Base-by-base conservation (phyloP, 2,797 vertebrate species). In the Benthosema pterotum region DNA sequence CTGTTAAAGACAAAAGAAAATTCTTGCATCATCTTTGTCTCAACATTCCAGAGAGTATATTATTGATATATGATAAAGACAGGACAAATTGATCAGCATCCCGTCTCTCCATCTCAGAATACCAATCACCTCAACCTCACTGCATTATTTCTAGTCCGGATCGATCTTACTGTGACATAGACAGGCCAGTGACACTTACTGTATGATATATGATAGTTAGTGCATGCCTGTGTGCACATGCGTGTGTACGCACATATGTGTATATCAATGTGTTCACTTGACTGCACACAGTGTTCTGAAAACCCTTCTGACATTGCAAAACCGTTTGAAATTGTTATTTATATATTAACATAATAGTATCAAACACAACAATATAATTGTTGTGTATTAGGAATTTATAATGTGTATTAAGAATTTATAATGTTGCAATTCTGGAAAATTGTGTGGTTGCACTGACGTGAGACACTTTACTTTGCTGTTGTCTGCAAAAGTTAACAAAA, bases 1-100 rank as follows among this genome's bases (percentile, higher is more conserved):
- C 57, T 47, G 42, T 8, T 51, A 67, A 58, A 69, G 46, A 48
- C 42, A 66, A 42, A 50, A 42, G 13, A 50, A 8, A 16, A 28
- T n/a, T 54, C 6, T 15, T n/a, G 32, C 32, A 38, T 38, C 32
- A 38, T 38, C 32, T 53, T 47, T 17, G 16, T 45, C 51, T 52
- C 51, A 57, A 58, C 15, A 19, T 70, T 67, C 42, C 11, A 59
- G 45, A 28, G 58, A 25, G 18, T 22, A 25, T 47, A 72, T 59
- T 47, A 72, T 59, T 54, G 62, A 74, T 32, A 11, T 38, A 64
- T 55, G 56, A 52, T 63, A 62, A 63, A 60, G 54, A 71, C 18
- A 22, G 4, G 1, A 1, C 52, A 51, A 60, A 58, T 55, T 42
- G 19, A 72, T 60, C 72, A 61, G 70, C 66, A 65, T 57, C 72